Evolutionary conservation across 2,113 vertebrate species (phyloP), one percentile per base, ranked within the genome.

Genomic region (Poecilia latipinna): DNA sequence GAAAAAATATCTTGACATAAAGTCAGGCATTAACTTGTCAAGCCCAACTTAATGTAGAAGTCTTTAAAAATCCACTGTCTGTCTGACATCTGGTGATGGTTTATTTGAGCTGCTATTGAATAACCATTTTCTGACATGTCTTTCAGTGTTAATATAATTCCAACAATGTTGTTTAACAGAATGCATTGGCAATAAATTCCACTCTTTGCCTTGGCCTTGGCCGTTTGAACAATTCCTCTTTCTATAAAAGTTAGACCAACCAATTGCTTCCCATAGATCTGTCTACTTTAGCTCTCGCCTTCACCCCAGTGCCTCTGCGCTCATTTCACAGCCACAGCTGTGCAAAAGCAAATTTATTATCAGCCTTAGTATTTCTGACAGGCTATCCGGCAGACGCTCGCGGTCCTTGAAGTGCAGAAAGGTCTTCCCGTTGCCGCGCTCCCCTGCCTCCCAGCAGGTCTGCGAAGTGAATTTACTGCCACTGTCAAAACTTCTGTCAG

Each of bases 291-390:
- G 68, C 78, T 61, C 66, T 71, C 62, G 54, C 79, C 81, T 87
- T 60, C 84, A 39, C 75, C 80, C 68, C n/a, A 28, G 75, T 65
- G 84, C 84, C 74, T 77, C 66, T 0, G 80, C 19, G 63, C 82
- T 85, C 67, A 12, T 80, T 82, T 88, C 82, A 75, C 84, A 83
- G 86, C 72, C 91, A 63, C 32, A 92, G 82, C 73, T 82, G 88
- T 83, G 89, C 90, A 72, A 79, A 91, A 89, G 78, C 39, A 88
- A 91, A 93, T 91, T 91, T 92, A 90, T 92, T 90, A 85, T 90
- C 82, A 93, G 86, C 93, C 77, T 92, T 87, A 78, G 91, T 84
- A 88, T 93, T 90, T 87, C 72, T 92, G 89, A 88, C 82, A 91
- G 86, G 77, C 92, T 83, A 89, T 91, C 85, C 85, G 83, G 87